A percentile compares a stretch with the other conserved stretches of the same genome.
Conservation (phyloP, 2,113 vertebrate species). For the Donacobius atricapilla region DNA sequence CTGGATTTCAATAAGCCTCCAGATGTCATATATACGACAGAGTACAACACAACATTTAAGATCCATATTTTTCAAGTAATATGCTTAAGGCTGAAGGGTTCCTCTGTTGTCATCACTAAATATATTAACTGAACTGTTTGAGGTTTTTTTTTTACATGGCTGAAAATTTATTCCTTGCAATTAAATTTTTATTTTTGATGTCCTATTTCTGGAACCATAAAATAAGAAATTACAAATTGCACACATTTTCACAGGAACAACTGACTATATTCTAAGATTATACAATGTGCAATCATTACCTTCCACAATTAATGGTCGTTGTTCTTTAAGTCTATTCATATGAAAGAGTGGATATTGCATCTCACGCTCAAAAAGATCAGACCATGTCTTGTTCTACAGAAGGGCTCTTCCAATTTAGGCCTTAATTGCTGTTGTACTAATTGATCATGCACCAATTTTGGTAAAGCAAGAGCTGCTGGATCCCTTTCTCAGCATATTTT, state of each 20-base stretch:
- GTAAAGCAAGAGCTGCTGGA: neutral
- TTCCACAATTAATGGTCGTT: neutral
- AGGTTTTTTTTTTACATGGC: neutral
- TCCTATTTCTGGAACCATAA: neutral
- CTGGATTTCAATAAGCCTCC: neutral
- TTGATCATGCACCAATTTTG: neutral
- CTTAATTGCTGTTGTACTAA: neutral
- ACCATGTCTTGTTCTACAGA: neutral
- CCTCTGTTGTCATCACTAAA: neutral
- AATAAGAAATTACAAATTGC: neutral
- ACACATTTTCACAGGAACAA: neutral
- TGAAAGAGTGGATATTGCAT: neutral
- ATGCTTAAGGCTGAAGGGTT: neutral
- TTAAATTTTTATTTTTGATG: neutral
- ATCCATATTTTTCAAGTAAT: neutral
- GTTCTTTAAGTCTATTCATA: neutral
- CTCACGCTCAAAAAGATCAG: neutral
- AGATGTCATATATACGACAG: neutral
- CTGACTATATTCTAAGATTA: neutral
- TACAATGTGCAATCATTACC: neutral
- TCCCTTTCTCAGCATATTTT: neutral
- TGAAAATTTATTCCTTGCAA: neutral
- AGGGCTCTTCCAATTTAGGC: neutral
- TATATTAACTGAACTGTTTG: neutral
- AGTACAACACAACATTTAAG: neutral